Percentiles rank a stretch among this genome's conserved stretches.
Evolutionary conservation across 2,888 invertebrate species (phyloP).

Genomic region (Glyphotaelius pellucidus): DNA sequence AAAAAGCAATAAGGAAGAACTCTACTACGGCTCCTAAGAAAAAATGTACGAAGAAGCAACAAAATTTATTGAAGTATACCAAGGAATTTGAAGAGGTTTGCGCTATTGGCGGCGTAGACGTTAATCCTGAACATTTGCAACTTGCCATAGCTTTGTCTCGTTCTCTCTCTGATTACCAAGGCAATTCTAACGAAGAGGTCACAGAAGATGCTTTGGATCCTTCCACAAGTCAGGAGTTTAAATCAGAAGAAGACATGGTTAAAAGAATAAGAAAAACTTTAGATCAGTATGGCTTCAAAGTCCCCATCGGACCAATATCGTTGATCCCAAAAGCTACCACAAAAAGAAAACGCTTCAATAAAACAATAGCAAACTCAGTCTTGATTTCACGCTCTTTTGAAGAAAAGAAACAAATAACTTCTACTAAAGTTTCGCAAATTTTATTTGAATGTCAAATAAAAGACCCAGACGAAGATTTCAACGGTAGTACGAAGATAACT

Average conservation of each 20-base stretch:
- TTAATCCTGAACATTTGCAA: constrained; percentile 82
- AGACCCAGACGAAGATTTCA: constrained; percentile 65
- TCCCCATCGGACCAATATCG: constrained; percentile 65
- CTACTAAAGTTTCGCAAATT: constrained; percentile 72
- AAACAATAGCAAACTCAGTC: constrained; percentile 68
- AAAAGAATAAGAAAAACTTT: constrained; percentile 76
- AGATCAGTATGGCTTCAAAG: constrained; percentile 80
- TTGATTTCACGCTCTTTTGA: constrained; percentile 69
- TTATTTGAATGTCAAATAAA: constrained; percentile 69
- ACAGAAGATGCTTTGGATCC: constrained; percentile 44
- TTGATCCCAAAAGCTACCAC: constrained; percentile 69
- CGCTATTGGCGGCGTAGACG: constrained; percentile 74
- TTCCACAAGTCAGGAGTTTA: constrained; percentile 65
- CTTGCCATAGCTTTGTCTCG: constrained; percentile 82
- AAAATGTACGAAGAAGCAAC: constrained; percentile 70
- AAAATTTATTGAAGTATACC: constrained; percentile 72
- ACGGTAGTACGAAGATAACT: neutral
- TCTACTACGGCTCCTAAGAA: constrained; percentile 59
- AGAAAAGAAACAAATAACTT: constrained; percentile 71
- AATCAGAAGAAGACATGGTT: constrained; percentile 69
- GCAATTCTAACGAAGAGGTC: constrained; percentile 43
- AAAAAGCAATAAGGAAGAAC: constrained; percentile 69
- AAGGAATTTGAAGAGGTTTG: constrained; percentile 74
- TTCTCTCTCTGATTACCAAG: constrained; percentile 72
- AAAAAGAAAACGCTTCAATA: constrained; percentile 66